Evolutionary conservation across 2,113 vertebrate genomes (phyloP), one percentile per base, ranked within the genome.

Genomic region (Suncus etruscus): DNA sequence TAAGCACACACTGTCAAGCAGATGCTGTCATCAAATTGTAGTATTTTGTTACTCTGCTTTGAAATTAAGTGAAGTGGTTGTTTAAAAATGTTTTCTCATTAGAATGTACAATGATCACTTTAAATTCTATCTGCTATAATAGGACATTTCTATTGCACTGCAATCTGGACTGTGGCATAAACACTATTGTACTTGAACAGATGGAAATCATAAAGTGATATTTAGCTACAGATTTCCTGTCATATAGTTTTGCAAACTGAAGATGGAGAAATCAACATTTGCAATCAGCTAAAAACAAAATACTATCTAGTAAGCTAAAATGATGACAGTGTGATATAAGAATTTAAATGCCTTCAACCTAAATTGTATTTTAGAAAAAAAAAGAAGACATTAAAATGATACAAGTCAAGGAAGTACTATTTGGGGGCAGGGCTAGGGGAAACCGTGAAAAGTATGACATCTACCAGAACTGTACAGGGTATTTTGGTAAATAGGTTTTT

Each of bases 201-300:
- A 98, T 97, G 97, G 97, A 97, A 98, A 97, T 96, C 93, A 97
- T 96, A 96, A 97, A 97, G 95, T 97, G 96, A 95, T 97, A 98
- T 97, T 98, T 97, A 97, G 97, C 97, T 95, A 97, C 97, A 97
- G 97, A 98, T 96, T 98, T 97, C 91, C 96, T 97, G 96, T 97
- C 96, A 97, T 90, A 97, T 92, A 97, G 88, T 95, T 97, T 96
- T 91, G 96, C 96, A 97, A 97, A 98, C 97, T 95, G 90, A 94
- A 91, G 95, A 91, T 85, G 50, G 82, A 95, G 95, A 96, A 96
- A 97, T 96, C 95, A 97, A 97, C 97, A 96, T 96, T 97, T 96
- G 96, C 91, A 95, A 95, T 90, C 96, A 97, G 95, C 94, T 93
- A 96, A 95, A 97, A 66, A 95, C 86, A 97, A 96, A 97, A 95